Evolutionary conservation across 2,888 invertebrate genomes (phyloP).

Genomic region (Malachius bipustulatus): DNA sequence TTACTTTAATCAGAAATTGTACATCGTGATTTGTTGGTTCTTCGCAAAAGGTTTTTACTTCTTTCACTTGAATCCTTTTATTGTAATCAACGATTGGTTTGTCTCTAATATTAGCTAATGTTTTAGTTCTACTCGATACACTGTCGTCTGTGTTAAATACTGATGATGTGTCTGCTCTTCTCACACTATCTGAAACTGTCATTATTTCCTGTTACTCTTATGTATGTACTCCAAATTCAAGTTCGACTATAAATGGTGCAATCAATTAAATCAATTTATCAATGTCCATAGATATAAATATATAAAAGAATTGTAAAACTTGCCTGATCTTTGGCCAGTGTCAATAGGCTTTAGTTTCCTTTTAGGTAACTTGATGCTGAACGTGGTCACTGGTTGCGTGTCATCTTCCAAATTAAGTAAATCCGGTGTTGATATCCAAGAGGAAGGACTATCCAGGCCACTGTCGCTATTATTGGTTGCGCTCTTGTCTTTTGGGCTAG

Average conservation of each 20-base stretch:
- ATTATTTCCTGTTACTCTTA: too few species aligned
- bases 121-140: constrained; percentile 56
- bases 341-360: constrained; percentile 51
- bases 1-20: constrained; percentile 49
- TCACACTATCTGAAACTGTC: constrained; percentile 30
- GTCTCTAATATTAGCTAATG: constrained; percentile 45
- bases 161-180: constrained; percentile 23
- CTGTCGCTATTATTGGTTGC: constrained; percentile 21
- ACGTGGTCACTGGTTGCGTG: constrained; percentile 49
- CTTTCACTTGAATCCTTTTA: constrained; percentile 33
- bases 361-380: constrained; percentile 57
- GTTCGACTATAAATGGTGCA: too few species aligned
- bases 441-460: constrained; percentile 35
- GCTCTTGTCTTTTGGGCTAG: constrained; percentile 20
- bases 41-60: constrained; percentile 33
- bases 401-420: constrained; percentile 51
- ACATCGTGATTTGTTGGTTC: constrained; percentile 44
- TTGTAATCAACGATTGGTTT: constrained; percentile 16
- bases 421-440: constrained; percentile 79
- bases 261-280: too few species aligned
- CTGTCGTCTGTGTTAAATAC: constrained; percentile 57
- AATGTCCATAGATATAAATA: too few species aligned
- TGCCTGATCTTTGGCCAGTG: constrained; percentile 39
- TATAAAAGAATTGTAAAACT: constrained; percentile 1
- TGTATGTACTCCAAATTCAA: not conserved